phyloP scores from a whole-genome alignment of 1,140 invertebrate genomes.

The Philotrypesis tridentata region DNA sequence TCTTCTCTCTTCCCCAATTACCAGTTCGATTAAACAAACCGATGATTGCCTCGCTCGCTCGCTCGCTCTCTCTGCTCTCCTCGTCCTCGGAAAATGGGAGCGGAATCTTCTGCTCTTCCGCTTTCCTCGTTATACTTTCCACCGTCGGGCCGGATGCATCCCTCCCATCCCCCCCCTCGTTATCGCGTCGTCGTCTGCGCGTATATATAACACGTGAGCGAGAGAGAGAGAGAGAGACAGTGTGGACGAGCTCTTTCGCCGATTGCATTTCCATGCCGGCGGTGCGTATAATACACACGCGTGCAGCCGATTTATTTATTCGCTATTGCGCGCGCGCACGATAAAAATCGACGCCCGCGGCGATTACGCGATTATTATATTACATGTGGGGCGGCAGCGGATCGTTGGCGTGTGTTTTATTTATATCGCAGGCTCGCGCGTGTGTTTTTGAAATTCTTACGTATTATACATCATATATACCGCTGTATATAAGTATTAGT shows the following conservation, averaged over 20 bases:
- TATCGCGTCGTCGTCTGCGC: background rate
- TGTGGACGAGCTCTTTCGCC: background rate
- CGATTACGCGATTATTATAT: background rate
- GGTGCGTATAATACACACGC: no score
- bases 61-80: background rate
- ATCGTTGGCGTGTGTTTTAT: background rate
- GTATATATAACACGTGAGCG: no score
- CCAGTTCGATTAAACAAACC: conserved; percentile 69
- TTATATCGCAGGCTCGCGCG: background rate
- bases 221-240: no score
- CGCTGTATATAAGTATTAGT: no score
- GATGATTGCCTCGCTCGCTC: conserved; percentile 61
- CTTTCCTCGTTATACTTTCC: conserved; percentile 17
- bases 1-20: conserved; percentile 63
- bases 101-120: background rate
- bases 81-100: background rate
- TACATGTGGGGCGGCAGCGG: background rate
- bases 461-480: no score
- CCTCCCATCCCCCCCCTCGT: background rate
- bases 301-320: background rate
- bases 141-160: background rate
- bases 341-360: background rate
- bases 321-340: background rate
- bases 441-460: background rate
- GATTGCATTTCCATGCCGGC: background rate